Evolutionary conservation across 1,140 invertebrate species (phyloP), one percentile per base, ranked within the genome.

Genomic region (Nephotettix cincticeps): DNA sequence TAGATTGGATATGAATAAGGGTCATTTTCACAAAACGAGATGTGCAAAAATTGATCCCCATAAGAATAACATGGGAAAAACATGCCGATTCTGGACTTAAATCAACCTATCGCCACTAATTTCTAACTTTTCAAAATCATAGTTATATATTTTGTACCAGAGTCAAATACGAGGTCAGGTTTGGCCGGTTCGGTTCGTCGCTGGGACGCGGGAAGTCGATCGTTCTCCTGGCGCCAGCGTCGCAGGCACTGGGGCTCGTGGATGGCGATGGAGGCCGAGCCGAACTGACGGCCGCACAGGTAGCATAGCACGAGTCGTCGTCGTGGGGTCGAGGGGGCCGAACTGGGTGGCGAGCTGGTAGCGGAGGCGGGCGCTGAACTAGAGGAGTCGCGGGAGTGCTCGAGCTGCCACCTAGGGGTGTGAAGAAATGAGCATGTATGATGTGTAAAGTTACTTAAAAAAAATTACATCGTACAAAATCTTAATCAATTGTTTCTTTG

Each of bases 241-340:
- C 89, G 86, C 45, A 93, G 75, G 77, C 92, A 93, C 75, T 93
- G 89, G 0, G 90, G 90, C 76, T 93, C 89, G 80, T 93, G 92
- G 69, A 93, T 92, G 27, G 80, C 80, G 67, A 93, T 87, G 40
- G 89, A 90, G 73, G 84, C 86, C 0, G 87, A 85, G 11, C 90
- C 91, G 79, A 91, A 94, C 73, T 91, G 85, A 66, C 89, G 83
- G 2, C 90, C 89, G 76, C 90, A 91, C 61, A 93, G 86, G 75
- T 93, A 92, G 78, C 92, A 94, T 11, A 70, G 82, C 76, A 72
- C 79, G 73, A 9, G 75, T 74, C 3, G 79, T 75, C 74, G 78
- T 78, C 30, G 74, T 1, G 76, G 73, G 1, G 68, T 21, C 17
- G 65, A 56, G 11, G 43, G 28, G 1, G 25, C 14, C 13, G 36